Evolutionary conservation across 1,140 invertebrate species (phyloP).

Genomic region (Camponotus floridanus): DNA sequence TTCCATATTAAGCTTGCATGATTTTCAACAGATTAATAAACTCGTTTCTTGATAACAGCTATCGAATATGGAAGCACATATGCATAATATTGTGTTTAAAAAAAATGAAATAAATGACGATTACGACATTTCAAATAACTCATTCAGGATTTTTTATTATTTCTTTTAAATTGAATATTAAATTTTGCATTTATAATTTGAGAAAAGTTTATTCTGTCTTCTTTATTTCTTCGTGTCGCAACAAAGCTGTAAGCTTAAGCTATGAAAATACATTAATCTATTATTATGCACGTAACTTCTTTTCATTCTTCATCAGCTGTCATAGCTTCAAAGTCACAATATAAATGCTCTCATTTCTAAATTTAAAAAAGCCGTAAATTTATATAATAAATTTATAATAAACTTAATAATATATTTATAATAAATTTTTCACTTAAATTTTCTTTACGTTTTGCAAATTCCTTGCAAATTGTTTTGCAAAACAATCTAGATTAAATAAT

Average conservation of each 20-base stretch:
- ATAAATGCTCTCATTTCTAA: not conserved
- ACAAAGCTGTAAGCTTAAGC: no score
- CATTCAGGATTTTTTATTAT: no score
- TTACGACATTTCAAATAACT: no score
- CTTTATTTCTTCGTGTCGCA: no score
- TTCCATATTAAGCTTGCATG: not conserved
- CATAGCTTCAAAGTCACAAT: not conserved
- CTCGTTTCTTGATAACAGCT: no score
- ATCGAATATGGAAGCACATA: not conserved
- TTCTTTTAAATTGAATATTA: no score
- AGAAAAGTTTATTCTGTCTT: no score
- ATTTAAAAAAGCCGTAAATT: not conserved
- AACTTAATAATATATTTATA: no score
- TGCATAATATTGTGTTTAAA: no score
- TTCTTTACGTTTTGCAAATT: not conserved
- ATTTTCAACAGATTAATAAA: not conserved
- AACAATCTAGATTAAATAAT: not conserved
- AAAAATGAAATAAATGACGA: no score
- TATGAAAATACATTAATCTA: slow-evolving; percentile 4
- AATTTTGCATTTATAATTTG: no score
- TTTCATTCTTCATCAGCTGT: not conserved
- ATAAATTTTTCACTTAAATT: not conserved
- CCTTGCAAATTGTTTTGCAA: not conserved
- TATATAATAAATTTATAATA: no score
- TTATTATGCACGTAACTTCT: not conserved